Conservation (phyloP, 92 coral and sea anemone species). For the Nematostella vectensis region DNA sequence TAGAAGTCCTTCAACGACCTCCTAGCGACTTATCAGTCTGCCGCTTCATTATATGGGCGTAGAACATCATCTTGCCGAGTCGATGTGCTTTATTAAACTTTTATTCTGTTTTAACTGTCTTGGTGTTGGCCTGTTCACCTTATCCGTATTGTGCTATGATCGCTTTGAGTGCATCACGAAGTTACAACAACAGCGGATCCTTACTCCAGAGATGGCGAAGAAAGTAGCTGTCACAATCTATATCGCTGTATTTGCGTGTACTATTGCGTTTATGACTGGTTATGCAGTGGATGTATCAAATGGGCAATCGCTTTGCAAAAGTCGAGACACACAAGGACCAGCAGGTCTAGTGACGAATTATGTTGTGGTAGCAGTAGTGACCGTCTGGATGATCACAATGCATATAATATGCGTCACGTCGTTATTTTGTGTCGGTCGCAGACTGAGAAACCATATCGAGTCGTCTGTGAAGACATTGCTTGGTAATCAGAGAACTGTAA, state of each 20-base stretch:
- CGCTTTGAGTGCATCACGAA: slow-evolving; percentile 36
- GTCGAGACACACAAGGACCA: slow-evolving; percentile 1
- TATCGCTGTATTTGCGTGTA: slow-evolving; percentile 3
- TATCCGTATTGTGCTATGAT: slow-evolving; percentile 28
- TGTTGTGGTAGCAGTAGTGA: slow-evolving; percentile 13
- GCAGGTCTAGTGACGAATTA: slow-evolving; percentile 4
- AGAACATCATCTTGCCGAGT: slow-evolving; percentile 6
- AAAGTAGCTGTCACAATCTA: background rate
- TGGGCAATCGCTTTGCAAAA: slow-evolving; percentile 10
- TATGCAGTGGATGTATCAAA: slow-evolving; percentile 2
- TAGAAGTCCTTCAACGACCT: slow-evolving; percentile 19
- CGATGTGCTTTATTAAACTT: slow-evolving; percentile 9
- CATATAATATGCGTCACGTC: background rate
- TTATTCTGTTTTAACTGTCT: slow-evolving; percentile 15
- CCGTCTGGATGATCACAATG: slow-evolving; percentile 1
- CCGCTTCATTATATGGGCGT: slow-evolving; percentile 32
- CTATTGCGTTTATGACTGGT: slow-evolving; percentile 8
- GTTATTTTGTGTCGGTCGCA: slow-evolving; percentile 17
- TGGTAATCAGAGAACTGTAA: slow-evolving; percentile 20
- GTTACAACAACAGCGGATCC: slow-evolving; percentile 20
- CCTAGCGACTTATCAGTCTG: slow-evolving; percentile 27
- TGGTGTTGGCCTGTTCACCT: slow-evolving; percentile 10
- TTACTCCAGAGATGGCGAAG: slow-evolving; percentile 9
- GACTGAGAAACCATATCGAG: slow-evolving; percentile 21
- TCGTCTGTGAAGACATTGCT: slow-evolving; percentile 19